Base-by-base conservation (phyloP, 2,113 vertebrate species). In the Piprites chloris region DNA sequence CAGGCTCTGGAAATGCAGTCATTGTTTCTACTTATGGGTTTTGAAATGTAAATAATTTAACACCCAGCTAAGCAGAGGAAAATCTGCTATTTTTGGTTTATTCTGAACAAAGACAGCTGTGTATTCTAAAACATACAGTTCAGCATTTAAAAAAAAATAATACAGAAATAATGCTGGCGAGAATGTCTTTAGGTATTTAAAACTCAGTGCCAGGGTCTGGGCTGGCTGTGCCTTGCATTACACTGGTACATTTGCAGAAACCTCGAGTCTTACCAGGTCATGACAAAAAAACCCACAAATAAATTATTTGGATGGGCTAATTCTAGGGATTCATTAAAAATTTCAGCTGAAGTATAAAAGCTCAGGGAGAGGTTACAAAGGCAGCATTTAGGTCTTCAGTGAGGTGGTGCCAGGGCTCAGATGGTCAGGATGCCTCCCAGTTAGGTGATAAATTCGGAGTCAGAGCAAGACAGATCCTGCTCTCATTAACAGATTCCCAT, bases 11-110 rank as follows among this genome's bases (percentile, higher is more conserved):
- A 96, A 98, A 97, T 91, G 72, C 89, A 96, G 92, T 86, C 95
- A 95, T 96, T 96, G 95, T 96, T 97, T 98, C 88, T 93, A 89
- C 79, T 82, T 95, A 95, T 75, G 80, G 85, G 92, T 86, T 97
- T 96, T 97, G 96, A 98, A 98, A 97, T 97, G 96, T 97, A 97
- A 98, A 98, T 97, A 97, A 93, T 97, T 97, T 97, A 97, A 95
- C 93, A 97, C 89, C 87, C 92, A 87, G 87, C 87, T 90, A 97
- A 73, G 91, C 85, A 67, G 74, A 96, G 91, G 85, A 91, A 95
- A 96, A 95, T 96, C 81, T 93, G 89, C 95, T 98, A 96, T 97
- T 97, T 97, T 90, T 65, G 88, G 92, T 93, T 93, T 89, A 59
- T 94, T 97, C 91, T 93, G 87, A 97, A 96, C 93, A 96, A 97